Evolutionary conservation across 2,797 vertebrate species (phyloP), one percentile per base, ranked within the genome.

Genomic region (Gorsachius magnificus): DNA sequence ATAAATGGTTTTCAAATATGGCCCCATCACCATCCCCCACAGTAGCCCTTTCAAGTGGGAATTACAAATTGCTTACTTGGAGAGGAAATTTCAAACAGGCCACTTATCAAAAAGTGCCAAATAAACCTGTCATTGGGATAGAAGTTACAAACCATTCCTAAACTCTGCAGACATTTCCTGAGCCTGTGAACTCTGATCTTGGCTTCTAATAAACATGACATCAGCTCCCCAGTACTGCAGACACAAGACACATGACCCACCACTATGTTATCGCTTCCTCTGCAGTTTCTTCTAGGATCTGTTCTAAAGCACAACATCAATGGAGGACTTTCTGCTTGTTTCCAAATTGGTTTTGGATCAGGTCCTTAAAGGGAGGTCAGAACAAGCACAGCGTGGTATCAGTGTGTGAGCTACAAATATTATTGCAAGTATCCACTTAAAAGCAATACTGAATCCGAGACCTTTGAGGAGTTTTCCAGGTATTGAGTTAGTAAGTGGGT

Each of bases 91-190:
- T 91, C 97, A 97, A 98, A 98, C 97, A 98, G 97, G 96, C 93
- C 97, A 97, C 97, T 97, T 98, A 98, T 97, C 97, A 98, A 97
- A 94, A 97, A 96, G 91, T 93, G 96, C 96, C 97, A 97, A 97
- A 97, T 98, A 97, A 98, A 98, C 97, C 96, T 97, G 96, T 97
- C 97, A 98, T 91, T 98, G 95, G 96, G 91, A 85, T 88, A 96
- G 94, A 92, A 95, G 96, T 96, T 95, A 95, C 92, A 96, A 97
- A 97, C 92, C 95, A 95, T 96, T 96, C 60, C 72, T 83, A 97
- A 97, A 97, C 86, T 96, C 94, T 97, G 96, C 96, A 97, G 93
- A 97, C 95, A 89, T 96, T 97, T 97, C 97, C 97, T 97, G 97
- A 97, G 96, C 89, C 93, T 97, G 96, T 97, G 96, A 98, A 96